Base-by-base conservation (phyloP, 1,140 invertebrate genomes). In the Scaptomyza pallida region DNA sequence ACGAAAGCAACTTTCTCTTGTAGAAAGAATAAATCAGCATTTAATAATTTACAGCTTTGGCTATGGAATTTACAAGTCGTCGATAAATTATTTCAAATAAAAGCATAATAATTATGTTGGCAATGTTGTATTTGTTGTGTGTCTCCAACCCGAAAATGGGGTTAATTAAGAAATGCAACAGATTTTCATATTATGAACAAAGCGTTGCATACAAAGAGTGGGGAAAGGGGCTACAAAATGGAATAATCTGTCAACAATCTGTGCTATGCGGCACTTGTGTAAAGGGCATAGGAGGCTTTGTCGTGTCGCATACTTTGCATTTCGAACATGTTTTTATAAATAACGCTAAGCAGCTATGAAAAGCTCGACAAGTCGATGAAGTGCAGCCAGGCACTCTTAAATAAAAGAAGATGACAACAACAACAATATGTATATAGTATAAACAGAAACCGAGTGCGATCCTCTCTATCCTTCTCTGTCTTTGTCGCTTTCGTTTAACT, bases 291-390 rank as follows among this genome's bases (percentile, higher is more conserved):
- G 81, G 75, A 86, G 79, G 78, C 81, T 86, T 86, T 74, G 81
- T 85, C 80, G 80, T 85, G 80, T 85, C 81, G 80, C 81, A 85
- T 85, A 75, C 64, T 85, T 85, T 85, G 81, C 73, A 86, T 85
- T 85, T 85, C 55, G 82, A 64, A 86, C 81, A 85, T 85, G 80
- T 85, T 85, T 30, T 86, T 85, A 86, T 86, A 85, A 85, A 81
- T 85, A 85, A 86, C 80, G 80, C 73, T 81, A 82, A 65, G 81
- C 72, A 76, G 67, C 33, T 26, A 44, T n/a, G n/a, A n/a, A n/a
- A 21, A 19, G 40, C 30, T 41, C 60, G 67, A 70, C 60, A 64
- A 71, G 61, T 71, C 61, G 62, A 71, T 65, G 68, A 51, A 51
- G 68, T 70, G 45, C 33, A 35, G 23, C 33, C 30, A 72, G 62